Evolutionary conservation across 2,797 vertebrate species (phyloP), one percentile per base, ranked within the genome.

Genomic region (Sandelia bainsii): DNA sequence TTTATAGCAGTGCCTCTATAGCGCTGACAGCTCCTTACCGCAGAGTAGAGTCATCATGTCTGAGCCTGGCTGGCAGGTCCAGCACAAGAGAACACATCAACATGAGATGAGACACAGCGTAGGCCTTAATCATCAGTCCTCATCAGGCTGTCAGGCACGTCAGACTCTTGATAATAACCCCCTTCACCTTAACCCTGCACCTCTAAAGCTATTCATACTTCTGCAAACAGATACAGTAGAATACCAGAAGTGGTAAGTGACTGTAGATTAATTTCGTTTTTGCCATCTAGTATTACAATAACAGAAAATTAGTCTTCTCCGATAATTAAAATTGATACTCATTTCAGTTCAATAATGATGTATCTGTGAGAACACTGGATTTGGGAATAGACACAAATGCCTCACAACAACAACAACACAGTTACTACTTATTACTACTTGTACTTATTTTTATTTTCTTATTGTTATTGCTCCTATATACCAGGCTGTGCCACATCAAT

Each of bases 111-210:
- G 72, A 73, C 76, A 62, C 57, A 49, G 70, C 20, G 1, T 32
- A 72, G 75, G 69, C 77, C 82, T 77, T 87, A 85, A 91, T 90
- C 84, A 85, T 69, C 58, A 77, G 50, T 78, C 82, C 71, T 79
- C 78, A 87, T 88, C 75, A 80, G 52, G 42, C 69, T 88, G 83
- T 83, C 82, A 86, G 60, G 32, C 64, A 72, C 68, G 79, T 83
- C 61, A 54, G 53, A 37, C 49, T 75, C 69, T 62, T 80, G 56
- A 76, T 80, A 77, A 80, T 74, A 69, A 59, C 46, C 44, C 60
- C 27, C 25, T 45, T 56, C 56, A 67, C 60, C 39, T 65, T 49
- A 51, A 19, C 14, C 27, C 19, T 13, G 11, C 56, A 75, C 40
- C 62, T 57, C 54, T 60, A 62, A 77, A 68, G 37, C 25, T 76